Percentiles rank a stretch among this genome's conserved stretches.
Evolutionary conservation across 2,888 invertebrate species (phyloP).

Genomic region (Netelia melanura): DNA sequence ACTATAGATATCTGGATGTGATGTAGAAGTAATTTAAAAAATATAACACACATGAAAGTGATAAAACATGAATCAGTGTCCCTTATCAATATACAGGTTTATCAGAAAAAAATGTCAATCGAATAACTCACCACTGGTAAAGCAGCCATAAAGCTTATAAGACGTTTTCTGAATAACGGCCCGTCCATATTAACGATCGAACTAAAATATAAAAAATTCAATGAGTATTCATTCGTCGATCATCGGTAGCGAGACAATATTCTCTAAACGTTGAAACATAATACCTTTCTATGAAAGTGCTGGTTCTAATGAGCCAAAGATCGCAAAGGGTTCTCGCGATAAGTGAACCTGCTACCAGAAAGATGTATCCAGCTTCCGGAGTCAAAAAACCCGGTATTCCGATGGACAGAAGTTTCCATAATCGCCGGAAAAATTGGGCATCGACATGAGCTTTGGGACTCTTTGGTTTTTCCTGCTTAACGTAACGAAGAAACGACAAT

Average conservation of each 20-base stretch:
- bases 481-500: slow-evolving; percentile 33
- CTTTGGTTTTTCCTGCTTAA: slow-evolving; percentile 83
- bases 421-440: slow-evolving; percentile 90
- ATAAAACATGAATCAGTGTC: slow-evolving; percentile 8
- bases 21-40: slow-evolving; percentile 69
- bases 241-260: too few species aligned
- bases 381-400: slow-evolving; percentile 92
- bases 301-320: slow-evolving; percentile 98
- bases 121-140: slow-evolving; percentile 92
- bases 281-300: slow-evolving; percentile 96
- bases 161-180: slow-evolving; percentile 90
- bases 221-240: not conserved
- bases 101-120: not conserved
- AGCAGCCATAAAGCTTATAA: slow-evolving; percentile 92
- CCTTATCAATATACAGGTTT: not conserved
- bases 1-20: slow-evolving; percentile 94
- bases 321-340: slow-evolving; percentile 97
- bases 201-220: slow-evolving; percentile 85
- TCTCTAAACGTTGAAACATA: slow-evolving; percentile 70
- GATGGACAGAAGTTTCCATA: slow-evolving; percentile 87
- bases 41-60: slow-evolving; percentile 26
- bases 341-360: slow-evolving; percentile 92
- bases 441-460: slow-evolving; percentile 91
- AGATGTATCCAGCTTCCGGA: slow-evolving; percentile 90
- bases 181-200: slow-evolving; percentile 96